These are phyloP conservation scores for Rhegmatorhina hoffmannsi DNA, from an alignment of 2,113 vertebrate species.

Conservation along the genomic window DNA sequence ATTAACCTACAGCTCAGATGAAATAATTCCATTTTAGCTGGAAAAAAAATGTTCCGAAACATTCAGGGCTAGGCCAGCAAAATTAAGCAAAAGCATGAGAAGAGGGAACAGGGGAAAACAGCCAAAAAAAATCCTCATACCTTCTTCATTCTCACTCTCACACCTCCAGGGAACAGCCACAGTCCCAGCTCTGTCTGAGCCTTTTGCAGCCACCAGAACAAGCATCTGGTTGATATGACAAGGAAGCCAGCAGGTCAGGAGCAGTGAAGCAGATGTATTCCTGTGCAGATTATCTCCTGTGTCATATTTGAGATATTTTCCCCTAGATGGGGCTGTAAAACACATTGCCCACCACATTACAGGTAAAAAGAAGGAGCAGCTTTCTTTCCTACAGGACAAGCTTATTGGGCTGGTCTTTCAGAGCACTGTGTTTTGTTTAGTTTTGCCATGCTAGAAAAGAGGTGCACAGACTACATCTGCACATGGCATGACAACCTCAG, in stretches of 20 bases:
- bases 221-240: not conserved
- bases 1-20: not conserved
- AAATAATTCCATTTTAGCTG: conserved; percentile 1
- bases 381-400: not conserved
- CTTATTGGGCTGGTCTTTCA: not conserved
- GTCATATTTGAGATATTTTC: not conserved
- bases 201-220: not conserved
- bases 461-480: not conserved
- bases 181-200: not conserved
- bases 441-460: not conserved
- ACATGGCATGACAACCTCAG: not conserved
- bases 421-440: not conserved
- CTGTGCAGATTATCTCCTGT: not conserved
- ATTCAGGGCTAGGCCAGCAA: not conserved
- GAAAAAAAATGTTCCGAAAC: not conserved
- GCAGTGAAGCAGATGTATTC: not conserved
- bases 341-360: not conserved
- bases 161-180: not conserved
- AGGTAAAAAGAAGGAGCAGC: not conserved
- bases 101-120: not conserved
- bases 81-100: not conserved
- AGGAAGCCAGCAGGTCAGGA: not conserved
- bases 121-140: not conserved
- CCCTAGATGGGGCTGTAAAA: not conserved
- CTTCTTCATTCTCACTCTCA: not conserved